Evolutionary conservation across 2,888 invertebrate species (phyloP).

Genomic region (Salpingus planirostris): DNA sequence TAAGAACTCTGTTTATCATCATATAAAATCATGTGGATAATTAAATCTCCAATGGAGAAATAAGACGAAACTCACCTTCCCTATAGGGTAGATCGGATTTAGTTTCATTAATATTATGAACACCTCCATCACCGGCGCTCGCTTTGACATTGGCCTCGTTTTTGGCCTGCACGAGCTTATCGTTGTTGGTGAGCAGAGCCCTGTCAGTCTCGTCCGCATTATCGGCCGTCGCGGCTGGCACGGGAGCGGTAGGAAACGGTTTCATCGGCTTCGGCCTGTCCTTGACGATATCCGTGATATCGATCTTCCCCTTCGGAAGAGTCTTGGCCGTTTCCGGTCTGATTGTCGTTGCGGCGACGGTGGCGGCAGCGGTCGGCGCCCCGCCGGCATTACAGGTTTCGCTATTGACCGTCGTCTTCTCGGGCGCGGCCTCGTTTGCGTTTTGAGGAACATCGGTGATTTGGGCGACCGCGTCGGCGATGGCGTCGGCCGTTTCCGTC

Average conservation of each 20-base stretch:
- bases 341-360: constrained; percentile 13
- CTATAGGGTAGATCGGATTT: constrained; percentile 33
- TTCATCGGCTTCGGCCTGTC: constrained; percentile 31
- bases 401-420: constrained; percentile 1
- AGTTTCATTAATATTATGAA: too few species aligned
- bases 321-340: constrained; percentile 21
- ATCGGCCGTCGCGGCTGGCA: constrained; percentile 5
- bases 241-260: constrained; percentile 11
- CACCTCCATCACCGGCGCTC: constrained; percentile 20
- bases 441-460: background rate
- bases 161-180: constrained; percentile 37
- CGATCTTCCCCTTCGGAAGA: constrained; percentile 22
- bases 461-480: too few species aligned
- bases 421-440: background rate
- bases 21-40: too few species aligned
- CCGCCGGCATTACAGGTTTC: constrained; percentile 6
- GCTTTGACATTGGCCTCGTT: constrained; percentile 37
- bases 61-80: constrained; percentile 31
- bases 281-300: constrained; percentile 37
- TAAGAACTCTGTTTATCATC: too few species aligned
- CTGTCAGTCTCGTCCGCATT: constrained; percentile 35
- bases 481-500: too few species aligned
- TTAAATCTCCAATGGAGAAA: too few species aligned
- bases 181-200: constrained; percentile 25
- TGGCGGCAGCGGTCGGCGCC: constrained; percentile 2